Evolutionary conservation across 2,797 vertebrate species (phyloP), one percentile per base, ranked within the genome.

Genomic region (Falco berigora): DNA sequence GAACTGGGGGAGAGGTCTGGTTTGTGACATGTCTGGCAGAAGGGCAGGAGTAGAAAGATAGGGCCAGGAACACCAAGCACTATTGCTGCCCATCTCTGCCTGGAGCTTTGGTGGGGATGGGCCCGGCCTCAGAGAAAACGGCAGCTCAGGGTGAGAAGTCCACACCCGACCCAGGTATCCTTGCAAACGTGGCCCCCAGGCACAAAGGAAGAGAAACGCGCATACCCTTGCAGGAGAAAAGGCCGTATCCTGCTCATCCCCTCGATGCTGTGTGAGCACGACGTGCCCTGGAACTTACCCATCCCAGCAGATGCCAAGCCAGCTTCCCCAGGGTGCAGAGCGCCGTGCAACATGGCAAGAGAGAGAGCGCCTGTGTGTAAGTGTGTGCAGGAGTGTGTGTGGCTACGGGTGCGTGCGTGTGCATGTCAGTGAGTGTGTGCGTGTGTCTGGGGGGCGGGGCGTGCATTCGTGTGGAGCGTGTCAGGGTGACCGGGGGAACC

Each of bases 311-410:
- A 67, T 49, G 16, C 58, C 17, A 53, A 81, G 38, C 3, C 32
- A 46, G 40, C 6, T 34, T 28, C 32, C 0, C 0, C 30, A 32
- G 36, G n/a, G 9, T 24, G 44, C 50, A 68, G 82, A 68, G 40
- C 20, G 52, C 76, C 1, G 3, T 22, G 47, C 0, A 0, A 6
- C 6, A 1, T 8, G 16, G 53, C 44, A 18, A 40, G 40, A 40
- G 40, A 40, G 40, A 40, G 40, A 40, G 40, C 14, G 40, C 14
- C 14, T 40, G 40, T 40, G 40, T 40, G 40, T 40, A 14, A 12
- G 40, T 40, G 40, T 14, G 14, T 38, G 36, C 36, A 38, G 38
- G 38, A 38, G 38, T 38, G 38, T 38, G 38, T 38, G 38, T 38
- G 38, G 38, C 38, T 10, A 38, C 38, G 38, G 38, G 38, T 38